Percentiles rank a stretch among this genome's conserved stretches.
Conservation (phyloP, 1,140 invertebrate species). For the Monochamus saltuarius region DNA sequence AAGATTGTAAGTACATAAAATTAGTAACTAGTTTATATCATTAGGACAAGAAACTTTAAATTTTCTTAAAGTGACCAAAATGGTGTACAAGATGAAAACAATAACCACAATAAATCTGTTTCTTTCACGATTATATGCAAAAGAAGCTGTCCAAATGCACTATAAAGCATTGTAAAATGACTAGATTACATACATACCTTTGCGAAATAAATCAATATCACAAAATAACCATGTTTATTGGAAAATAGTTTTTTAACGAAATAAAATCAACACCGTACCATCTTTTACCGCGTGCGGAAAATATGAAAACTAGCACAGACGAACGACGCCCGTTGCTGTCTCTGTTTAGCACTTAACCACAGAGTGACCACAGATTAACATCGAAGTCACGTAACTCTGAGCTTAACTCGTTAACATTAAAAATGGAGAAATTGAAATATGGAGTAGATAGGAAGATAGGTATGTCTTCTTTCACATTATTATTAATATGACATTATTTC, state of each 20-base stretch:
- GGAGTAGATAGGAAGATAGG: too few relatives aligned
- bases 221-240: slow-evolving; percentile 20
- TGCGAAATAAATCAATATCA: slow-evolving; percentile 22
- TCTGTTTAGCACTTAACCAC: too few relatives aligned
- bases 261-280: slow-evolving; percentile 15
- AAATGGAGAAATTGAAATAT: too few relatives aligned
- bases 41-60: slow-evolving; percentile 8
- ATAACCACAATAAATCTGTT: not conserved
- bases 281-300: slow-evolving; percentile 16
- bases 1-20: not conserved
- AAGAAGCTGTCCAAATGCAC: not conserved
- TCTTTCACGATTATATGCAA: not conserved
- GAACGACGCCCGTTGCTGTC: too few relatives aligned
- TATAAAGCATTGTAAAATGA: slow-evolving; percentile 6
- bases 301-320: too few relatives aligned
- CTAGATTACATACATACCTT: slow-evolving; percentile 17
- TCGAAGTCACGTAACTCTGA: too few relatives aligned
- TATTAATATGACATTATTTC: too few relatives aligned
- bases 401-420: too few relatives aligned
- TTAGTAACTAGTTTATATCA: too few relatives aligned
- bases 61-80: not conserved
- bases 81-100: not conserved
- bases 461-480: too few relatives aligned
- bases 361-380: too few relatives aligned
- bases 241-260: slow-evolving; percentile 20